Evolutionary conservation across 2,888 invertebrate species (phyloP).

Genomic region (Autographa gamma): DNA sequence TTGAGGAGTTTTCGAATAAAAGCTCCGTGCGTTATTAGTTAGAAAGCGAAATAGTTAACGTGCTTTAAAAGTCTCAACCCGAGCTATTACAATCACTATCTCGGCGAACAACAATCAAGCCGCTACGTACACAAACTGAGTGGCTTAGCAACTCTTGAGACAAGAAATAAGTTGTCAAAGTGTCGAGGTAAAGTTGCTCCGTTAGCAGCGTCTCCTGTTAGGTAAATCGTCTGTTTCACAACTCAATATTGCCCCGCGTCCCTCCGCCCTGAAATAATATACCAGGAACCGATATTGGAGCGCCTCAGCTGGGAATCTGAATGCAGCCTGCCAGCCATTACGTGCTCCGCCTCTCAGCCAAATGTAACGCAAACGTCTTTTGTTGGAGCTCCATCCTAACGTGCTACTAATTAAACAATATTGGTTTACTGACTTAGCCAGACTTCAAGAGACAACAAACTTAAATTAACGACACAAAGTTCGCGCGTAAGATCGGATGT

Average conservation of each 20-base stretch:
- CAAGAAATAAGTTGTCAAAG: conserved; percentile 89
- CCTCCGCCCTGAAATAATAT: conserved; percentile 84
- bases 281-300: conserved; percentile 81
- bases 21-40: conserved; percentile 40
- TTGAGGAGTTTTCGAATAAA: conserved; percentile 39
- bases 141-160: conserved; percentile 82
- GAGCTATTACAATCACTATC: conserved; percentile 67
- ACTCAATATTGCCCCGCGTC: conserved; percentile 83
- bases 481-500: background rate
- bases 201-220: conserved; percentile 84
- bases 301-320: conserved; percentile 77
- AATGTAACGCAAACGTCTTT: conserved; percentile 82
- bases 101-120: conserved; percentile 75
- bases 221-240: conserved; percentile 87
- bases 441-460: background rate
- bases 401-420: conserved; percentile 62
- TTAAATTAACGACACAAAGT: conserved; percentile 18
- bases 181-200: conserved; percentile 85
- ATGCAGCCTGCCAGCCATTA: conserved; percentile 77
- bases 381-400: conserved; percentile 72
- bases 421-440: conserved; percentile 12
- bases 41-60: conserved; percentile 40
- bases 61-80: conserved; percentile 55
- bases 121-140: conserved; percentile 80
- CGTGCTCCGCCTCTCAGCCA: conserved; percentile 71